Conservation (phyloP, 2,888 invertebrate genomes). For the Cephus spinipes region DNA sequence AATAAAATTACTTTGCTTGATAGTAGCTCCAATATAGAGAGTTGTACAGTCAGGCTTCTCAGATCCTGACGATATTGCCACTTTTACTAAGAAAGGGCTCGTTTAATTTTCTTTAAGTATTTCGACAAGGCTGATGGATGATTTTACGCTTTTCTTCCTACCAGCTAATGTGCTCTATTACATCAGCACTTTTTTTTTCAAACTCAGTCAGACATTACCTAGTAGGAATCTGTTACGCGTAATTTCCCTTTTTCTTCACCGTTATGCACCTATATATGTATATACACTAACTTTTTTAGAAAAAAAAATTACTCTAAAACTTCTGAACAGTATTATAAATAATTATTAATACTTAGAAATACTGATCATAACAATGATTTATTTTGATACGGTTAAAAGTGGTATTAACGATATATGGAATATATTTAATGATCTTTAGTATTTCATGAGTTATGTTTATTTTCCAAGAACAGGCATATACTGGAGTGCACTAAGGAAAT, state of each 20-base stretch:
- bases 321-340: background rate
- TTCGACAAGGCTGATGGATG: conserved; percentile 28
- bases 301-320: background rate
- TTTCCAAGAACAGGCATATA: background rate
- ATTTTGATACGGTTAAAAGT: background rate
- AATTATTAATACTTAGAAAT: background rate
- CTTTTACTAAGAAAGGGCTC: conserved; percentile 10
- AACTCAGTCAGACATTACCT: background rate
- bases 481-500: background rate
- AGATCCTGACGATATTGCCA: conserved; percentile 10
- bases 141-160: conserved; percentile 14
- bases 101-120: background rate
- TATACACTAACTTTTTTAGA: background rate
- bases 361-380: background rate
- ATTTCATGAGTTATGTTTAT: background rate
- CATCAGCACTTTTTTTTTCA: background rate
- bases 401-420: background rate
- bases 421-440: background rate
- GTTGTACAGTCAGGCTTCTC: conserved; percentile 4
- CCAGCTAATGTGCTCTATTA: background rate
- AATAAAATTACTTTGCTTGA: conserved; percentile 25
- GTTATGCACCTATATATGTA: background rate
- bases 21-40: conserved; percentile 6
- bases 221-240: background rate
- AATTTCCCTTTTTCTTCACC: background rate